Evolutionary conservation across 2,888 invertebrate species (phyloP).

Genomic region (Andrena praecox): DNA sequence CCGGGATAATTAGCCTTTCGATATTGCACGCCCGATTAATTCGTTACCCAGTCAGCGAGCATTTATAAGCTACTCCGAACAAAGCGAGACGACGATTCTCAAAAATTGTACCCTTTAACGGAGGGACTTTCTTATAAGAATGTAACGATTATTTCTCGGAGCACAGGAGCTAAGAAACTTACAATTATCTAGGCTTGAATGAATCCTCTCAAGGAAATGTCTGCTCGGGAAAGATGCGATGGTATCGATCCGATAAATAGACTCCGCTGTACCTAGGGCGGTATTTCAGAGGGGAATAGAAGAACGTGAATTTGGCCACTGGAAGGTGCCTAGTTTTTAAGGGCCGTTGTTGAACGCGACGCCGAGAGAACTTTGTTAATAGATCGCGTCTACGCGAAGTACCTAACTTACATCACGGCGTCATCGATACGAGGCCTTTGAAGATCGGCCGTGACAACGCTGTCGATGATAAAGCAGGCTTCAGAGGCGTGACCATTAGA

Average conservation of each 20-base stretch:
- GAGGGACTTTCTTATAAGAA: no score
- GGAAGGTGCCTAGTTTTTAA: not conserved
- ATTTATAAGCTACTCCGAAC: no score
- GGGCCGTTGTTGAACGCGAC: constrained; percentile 14
- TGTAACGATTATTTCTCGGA: no score
- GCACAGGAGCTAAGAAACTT: no score
- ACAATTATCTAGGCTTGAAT: no score
- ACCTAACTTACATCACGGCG: constrained; percentile 36
- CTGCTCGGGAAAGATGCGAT: no score
- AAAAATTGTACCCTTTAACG: no score
- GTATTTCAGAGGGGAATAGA: not conserved
- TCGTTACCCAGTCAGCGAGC: not conserved
- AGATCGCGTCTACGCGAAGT: constrained; percentile 25
- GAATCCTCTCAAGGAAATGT: not conserved
- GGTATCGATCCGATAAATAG: not conserved
- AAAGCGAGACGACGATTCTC: no score
- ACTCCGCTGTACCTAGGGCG: not conserved
- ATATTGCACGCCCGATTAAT: constrained; percentile 26
- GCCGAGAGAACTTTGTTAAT: constrained; percentile 33
- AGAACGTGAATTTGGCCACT: not conserved
- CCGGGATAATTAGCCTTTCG: constrained; percentile 24
- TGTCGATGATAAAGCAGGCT: constrained; percentile 59
- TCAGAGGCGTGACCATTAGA: constrained; percentile 54
- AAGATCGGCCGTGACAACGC: constrained; percentile 55
- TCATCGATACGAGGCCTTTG: constrained; percentile 55